phyloP scores from a whole-genome alignment of 2,113 vertebrate species.

The Aphelocoma coerulescens region DNA sequence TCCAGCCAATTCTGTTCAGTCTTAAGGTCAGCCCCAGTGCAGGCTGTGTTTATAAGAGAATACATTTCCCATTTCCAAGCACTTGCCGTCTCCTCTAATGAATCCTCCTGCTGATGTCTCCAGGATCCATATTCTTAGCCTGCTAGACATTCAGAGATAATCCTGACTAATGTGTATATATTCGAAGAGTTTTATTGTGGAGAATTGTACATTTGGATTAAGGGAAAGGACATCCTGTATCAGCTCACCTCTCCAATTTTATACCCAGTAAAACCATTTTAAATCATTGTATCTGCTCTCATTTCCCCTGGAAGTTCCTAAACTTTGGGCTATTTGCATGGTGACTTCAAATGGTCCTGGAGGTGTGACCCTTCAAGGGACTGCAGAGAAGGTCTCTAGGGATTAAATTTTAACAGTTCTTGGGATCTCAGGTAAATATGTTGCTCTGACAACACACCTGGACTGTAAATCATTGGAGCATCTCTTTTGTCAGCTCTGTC shows the following conservation, averaged over 20 bases:
- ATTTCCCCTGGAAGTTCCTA: background rate
- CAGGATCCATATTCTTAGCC: slow-evolving; percentile 45
- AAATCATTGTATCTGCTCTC: background rate
- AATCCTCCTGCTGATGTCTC: slow-evolving; percentile 41
- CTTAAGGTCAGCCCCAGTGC: slow-evolving; percentile 55
- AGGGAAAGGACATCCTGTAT: slow-evolving; percentile 21
- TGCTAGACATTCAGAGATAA: slow-evolving; percentile 42
- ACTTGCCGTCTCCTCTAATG: slow-evolving; percentile 52
- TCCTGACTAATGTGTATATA: slow-evolving; percentile 59
- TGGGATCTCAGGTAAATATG: slow-evolving; percentile 48
- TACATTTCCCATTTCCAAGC: slow-evolving; percentile 47
- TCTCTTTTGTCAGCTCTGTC: slow-evolving; percentile 62
- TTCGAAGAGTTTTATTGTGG: slow-evolving; percentile 28
- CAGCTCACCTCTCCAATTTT: slow-evolving; percentile 39
- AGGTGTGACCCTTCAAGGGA: background rate
- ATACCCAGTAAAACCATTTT: slow-evolving; percentile 26
- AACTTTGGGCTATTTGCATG: background rate
- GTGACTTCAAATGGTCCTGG: background rate
- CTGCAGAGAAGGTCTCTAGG: background rate
- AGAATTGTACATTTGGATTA: background rate
- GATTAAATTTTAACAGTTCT: slow-evolving; percentile 65
- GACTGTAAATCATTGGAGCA: slow-evolving; percentile 68
- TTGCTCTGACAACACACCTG: slow-evolving; percentile 70
- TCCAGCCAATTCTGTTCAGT: slow-evolving; percentile 24
- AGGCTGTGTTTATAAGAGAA: slow-evolving; percentile 54